Percentiles rank a stretch among this genome's conserved stretches.
phyloP scores from a whole-genome alignment of 2,888 invertebrate species.

The Dolichopus griseipennis region DNA sequence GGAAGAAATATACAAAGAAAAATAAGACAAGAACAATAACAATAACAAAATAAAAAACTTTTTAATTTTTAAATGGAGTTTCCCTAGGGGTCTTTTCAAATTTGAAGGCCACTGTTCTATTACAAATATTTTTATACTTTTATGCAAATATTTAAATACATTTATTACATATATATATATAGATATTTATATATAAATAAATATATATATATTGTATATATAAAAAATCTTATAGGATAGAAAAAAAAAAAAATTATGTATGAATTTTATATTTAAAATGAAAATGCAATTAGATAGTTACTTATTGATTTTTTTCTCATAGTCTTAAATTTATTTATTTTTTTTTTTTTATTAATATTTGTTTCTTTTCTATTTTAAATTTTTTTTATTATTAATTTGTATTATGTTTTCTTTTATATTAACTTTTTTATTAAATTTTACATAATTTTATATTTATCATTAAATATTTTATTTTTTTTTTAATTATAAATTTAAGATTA shows the following conservation, averaged over 20 bases:
- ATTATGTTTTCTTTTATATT: background rate
- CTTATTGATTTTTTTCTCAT: slow-evolving; percentile 6
- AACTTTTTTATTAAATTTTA: background rate
- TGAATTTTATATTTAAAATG: slow-evolving; percentile 3
- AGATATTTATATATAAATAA: background rate
- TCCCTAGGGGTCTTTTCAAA: too few species aligned
- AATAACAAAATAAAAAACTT: too few species aligned
- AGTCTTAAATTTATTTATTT: background rate
- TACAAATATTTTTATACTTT: too few species aligned
- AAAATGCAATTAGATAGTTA: slow-evolving; percentile 2
- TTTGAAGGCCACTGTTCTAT: too few species aligned
- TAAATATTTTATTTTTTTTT: too few species aligned
- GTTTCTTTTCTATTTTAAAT: background rate
- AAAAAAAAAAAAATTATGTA: background rate
- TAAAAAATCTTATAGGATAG: background rate
- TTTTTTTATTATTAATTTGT: background rate
- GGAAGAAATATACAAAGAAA: too few species aligned
- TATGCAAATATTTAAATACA: too few species aligned
- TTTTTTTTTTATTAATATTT: background rate
- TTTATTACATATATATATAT: background rate
- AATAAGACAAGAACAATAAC: too few species aligned
- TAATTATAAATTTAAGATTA: background rate
- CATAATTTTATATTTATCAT: background rate
- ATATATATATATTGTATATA: background rate
- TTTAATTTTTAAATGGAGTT: too few species aligned